These are phyloP conservation scores for Diploptera punctata DNA, from an alignment of 2,888 invertebrate species.

Conservation along the genomic window DNA sequence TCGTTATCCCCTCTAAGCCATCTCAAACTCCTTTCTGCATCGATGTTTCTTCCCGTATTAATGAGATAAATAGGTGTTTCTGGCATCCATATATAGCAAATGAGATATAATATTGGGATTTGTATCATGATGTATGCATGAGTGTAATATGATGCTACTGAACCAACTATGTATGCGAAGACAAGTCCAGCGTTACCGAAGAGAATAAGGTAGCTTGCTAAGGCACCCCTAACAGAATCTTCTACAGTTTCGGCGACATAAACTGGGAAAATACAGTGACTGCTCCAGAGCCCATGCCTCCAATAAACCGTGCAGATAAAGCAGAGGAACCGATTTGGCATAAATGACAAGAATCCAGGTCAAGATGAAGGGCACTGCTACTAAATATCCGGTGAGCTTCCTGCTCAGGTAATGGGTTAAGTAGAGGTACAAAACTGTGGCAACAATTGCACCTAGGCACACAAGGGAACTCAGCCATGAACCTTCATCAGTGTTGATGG, in stretches of 20 bases:
- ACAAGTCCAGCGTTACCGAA: constrained; percentile 64
- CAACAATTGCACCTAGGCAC: constrained; percentile 28
- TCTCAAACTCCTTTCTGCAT: constrained; percentile 53
- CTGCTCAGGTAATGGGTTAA: not conserved
- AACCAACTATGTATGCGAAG: constrained; percentile 66
- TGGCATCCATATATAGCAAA: constrained; percentile 60
- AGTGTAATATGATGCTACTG: constrained; percentile 57
- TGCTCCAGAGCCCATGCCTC: constrained; percentile 8
- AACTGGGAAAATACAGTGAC: constrained; percentile 8
- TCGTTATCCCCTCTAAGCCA: constrained; percentile 49
- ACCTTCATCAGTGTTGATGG: constrained; percentile 23
- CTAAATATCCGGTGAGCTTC: not conserved
- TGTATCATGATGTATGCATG: constrained; percentile 55
- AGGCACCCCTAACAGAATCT: constrained; percentile 62
- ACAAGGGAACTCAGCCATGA: constrained; percentile 36
- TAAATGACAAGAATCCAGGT: not conserved
- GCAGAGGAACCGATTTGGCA: not conserved
- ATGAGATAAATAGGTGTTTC: constrained; percentile 66
- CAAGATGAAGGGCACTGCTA: constrained; percentile 16
- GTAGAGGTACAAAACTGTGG: constrained; percentile 5
- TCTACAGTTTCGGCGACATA: constrained; percentile 27
- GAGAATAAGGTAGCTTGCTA: constrained; percentile 64
- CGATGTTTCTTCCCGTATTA: constrained; percentile 55
- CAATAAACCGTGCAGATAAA: constrained; percentile 1
- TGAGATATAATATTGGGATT: constrained; percentile 57